A percentile compares a stretch with the other conserved stretches of the same genome.
Evolutionary conservation across 2,113 vertebrate species (phyloP).

Genomic region (Heterocephalus glaber): DNA sequence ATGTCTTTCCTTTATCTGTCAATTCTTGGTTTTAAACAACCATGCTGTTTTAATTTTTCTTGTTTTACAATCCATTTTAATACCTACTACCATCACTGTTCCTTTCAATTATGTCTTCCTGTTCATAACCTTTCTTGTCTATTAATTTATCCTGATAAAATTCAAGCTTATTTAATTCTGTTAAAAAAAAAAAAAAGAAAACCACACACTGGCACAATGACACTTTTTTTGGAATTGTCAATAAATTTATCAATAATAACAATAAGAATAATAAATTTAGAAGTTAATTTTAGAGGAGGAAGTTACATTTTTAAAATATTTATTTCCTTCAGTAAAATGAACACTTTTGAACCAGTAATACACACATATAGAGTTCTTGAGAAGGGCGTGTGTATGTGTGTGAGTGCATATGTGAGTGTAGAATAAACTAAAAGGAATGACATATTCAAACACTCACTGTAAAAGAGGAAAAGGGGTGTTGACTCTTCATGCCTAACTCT

Average conservation of each 20-base stretch:
- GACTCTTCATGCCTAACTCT: not conserved
- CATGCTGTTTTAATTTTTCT: conserved; percentile 67
- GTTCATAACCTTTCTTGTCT: conserved; percentile 15
- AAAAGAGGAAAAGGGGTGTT: not conserved
- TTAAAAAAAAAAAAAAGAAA: not conserved
- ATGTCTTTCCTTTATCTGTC: conserved; percentile 13
- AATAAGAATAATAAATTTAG: not conserved
- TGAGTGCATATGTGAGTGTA: not conserved
- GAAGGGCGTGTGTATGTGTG: not conserved
- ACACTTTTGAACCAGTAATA: not conserved
- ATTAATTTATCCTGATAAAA: conserved; percentile 21
- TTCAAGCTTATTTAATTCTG: conserved; percentile 1
- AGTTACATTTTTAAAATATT: not conserved
- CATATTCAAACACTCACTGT: not conserved
- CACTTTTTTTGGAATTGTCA: not conserved
- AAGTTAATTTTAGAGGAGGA: not conserved
- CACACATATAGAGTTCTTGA: not conserved
- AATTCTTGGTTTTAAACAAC: conserved; percentile 44
- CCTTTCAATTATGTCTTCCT: not conserved
- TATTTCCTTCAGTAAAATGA: not conserved
- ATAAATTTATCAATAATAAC: not conserved
- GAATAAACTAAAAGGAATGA: not conserved
- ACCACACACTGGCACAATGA: not conserved
- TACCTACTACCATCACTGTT: not conserved
- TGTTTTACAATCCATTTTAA: conserved; percentile 61